Evolutionary conservation across 2,888 invertebrate species (phyloP).

Genomic region (Conops quadrifasciatus): DNA sequence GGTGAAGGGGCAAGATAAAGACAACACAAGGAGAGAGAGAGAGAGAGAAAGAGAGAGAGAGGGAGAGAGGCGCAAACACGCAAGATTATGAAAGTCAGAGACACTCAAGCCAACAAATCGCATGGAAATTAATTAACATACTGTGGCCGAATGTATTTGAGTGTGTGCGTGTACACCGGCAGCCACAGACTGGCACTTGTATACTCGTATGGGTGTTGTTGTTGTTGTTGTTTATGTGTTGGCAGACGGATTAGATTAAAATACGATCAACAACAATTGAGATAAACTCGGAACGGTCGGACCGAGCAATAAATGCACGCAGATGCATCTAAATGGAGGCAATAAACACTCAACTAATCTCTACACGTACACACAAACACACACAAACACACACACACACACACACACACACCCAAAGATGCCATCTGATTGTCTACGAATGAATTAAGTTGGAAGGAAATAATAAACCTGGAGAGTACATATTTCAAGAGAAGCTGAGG

Average conservation of each 20-base stretch:
- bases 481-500: too few species aligned
- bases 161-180: too few species aligned
- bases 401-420: neutral
- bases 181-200: too few species aligned
- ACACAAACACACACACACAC: neutral
- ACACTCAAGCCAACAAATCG: neutral
- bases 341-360: constrained; percentile 7
- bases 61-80: neutral
- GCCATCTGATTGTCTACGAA: neutral
- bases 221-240: neutral
- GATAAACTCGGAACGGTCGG: neutral
- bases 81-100: neutral
- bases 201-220: too few species aligned
- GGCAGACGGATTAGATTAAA: constrained; percentile 1
- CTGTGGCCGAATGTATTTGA: neutral
- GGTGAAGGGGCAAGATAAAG: too few species aligned
- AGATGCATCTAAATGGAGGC: neutral
- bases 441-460: neutral
- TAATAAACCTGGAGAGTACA: too few species aligned
- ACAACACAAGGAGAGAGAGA: neutral
- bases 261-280: constrained; percentile 5
- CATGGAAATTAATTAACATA: constrained; percentile 9
- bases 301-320: constrained; percentile 3
- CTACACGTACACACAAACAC: neutral
- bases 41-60: neutral